A percentile compares a stretch with the other conserved stretches of the same genome.
phyloP scores from a whole-genome alignment of 2,888 invertebrate species.

The Cheilosia scutellata region DNA sequence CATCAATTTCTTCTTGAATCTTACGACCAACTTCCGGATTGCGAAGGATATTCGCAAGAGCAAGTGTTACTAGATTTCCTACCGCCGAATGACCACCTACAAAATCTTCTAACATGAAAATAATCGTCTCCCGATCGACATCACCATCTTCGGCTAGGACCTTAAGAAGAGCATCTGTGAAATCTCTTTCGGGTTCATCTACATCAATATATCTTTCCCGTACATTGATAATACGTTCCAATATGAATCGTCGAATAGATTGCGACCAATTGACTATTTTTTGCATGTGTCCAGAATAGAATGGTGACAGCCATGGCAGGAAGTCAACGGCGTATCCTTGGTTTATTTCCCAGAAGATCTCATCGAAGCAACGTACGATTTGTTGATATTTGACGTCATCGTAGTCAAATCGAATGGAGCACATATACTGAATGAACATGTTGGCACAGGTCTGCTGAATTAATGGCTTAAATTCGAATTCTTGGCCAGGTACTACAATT shows the following conservation, averaged over 20 bases:
- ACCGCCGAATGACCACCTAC: slow-evolving; percentile 93
- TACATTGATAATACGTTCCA: slow-evolving; percentile 87
- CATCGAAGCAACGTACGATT: slow-evolving; percentile 89
- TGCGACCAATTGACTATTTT: slow-evolving; percentile 88
- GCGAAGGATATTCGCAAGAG: slow-evolving; percentile 87
- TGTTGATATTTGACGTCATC: slow-evolving; percentile 87
- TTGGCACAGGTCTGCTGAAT: slow-evolving; percentile 90
- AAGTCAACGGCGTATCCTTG: slow-evolving; percentile 94
- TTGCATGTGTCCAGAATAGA: slow-evolving; percentile 88
- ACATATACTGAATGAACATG: slow-evolving; percentile 93
- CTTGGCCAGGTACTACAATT: slow-evolving; percentile 81
- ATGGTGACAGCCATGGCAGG: slow-evolving; percentile 90
- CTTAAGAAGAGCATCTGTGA: slow-evolving; percentile 89
- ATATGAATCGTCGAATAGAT: slow-evolving; percentile 88
- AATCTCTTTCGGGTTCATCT: slow-evolving; percentile 88
- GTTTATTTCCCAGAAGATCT: slow-evolving; percentile 94
- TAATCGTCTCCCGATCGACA: slow-evolving; percentile 89
- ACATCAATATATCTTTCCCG: slow-evolving; percentile 82
- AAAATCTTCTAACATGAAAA: slow-evolving; percentile 92
- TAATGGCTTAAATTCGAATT: slow-evolving; percentile 87
- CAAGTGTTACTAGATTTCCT: slow-evolving; percentile 91
- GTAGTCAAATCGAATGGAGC: slow-evolving; percentile 88
- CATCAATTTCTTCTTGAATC: slow-evolving; percentile 88
- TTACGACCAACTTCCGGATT: slow-evolving; percentile 87
- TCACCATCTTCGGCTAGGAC: slow-evolving; percentile 87